These are phyloP conservation scores for Megaustenia siamemsis DNA, from an alignment of 2,888 invertebrate species.

Conservation along the genomic window DNA sequence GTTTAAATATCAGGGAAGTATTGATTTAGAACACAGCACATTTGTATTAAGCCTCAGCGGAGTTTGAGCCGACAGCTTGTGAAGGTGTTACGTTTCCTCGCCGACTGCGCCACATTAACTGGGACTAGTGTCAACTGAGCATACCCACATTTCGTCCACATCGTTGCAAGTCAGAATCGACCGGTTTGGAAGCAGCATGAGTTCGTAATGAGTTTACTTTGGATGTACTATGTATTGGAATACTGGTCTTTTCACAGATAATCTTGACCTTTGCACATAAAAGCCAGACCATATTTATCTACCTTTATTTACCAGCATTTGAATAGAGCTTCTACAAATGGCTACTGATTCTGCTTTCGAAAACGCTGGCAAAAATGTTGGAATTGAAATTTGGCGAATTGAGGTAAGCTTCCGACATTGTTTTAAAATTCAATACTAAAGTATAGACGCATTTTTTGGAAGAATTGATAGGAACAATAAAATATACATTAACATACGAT, in stretches of 20 bases:
- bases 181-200: background rate
- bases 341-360: constrained; percentile 84
- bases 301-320: no score
- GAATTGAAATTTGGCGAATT: constrained; percentile 89
- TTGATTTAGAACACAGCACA: background rate
- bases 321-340: constrained; percentile 2
- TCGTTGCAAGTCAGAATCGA: background rate
- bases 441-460: no score
- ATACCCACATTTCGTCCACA: background rate
- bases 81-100: background rate
- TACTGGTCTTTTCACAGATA: background rate
- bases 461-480: no score
- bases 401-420: no score
- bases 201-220: background rate
- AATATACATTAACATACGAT: no score
- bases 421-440: no score
- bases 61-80: constrained; percentile 9
- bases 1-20: background rate
- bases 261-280: background rate
- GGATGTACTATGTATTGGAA: background rate
- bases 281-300: no score
- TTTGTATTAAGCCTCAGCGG: background rate
- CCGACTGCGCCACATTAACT: constrained; percentile 1
- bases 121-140: background rate
- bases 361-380: constrained; percentile 85